Conservation (phyloP, 2,888 invertebrate genomes). For the Incurvaria masculella region DNA sequence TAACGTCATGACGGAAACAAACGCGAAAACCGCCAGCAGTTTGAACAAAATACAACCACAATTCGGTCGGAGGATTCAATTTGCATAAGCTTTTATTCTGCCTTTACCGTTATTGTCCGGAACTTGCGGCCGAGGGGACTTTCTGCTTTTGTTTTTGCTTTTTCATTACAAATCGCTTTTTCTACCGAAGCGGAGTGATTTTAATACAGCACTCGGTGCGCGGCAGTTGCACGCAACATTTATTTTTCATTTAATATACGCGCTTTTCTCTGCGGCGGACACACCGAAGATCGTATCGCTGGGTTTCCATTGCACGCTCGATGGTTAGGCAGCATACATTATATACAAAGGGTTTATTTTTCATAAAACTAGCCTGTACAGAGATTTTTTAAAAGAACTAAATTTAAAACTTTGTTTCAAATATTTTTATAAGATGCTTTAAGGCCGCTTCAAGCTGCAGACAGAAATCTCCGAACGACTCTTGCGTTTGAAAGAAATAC, state of each 20-base stretch:
- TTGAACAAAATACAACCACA: background rate
- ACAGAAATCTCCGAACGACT: too few species aligned
- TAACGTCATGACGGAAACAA: too few species aligned
- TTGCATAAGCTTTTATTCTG: constrained; percentile 38
- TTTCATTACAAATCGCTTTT: background rate
- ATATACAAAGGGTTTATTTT: too few species aligned
- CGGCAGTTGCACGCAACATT: constrained; percentile 8
- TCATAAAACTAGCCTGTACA: too few species aligned
- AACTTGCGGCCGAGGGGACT: constrained; percentile 1
- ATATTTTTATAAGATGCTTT: too few species aligned
- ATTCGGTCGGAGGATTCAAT: constrained; percentile 26
- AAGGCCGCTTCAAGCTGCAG: too few species aligned
- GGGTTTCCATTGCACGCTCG: too few species aligned
- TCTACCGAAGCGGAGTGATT: background rate
- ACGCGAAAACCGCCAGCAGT: too few species aligned
- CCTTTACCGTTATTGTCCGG: constrained; percentile 28
- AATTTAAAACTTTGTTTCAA: too few species aligned
- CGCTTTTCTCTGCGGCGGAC: constrained; percentile 14
- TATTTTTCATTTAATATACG: constrained; percentile 21
- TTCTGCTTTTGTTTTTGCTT: background rate
- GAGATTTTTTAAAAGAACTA: too few species aligned
- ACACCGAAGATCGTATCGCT: background rate
- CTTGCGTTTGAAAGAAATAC: too few species aligned
- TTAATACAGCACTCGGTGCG: constrained; percentile 4
- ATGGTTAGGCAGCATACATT: too few species aligned